Evolutionary conservation across 2,797 vertebrate genomes (phyloP), one percentile per base, ranked within the genome.

Genomic region (Falco berigora): DNA sequence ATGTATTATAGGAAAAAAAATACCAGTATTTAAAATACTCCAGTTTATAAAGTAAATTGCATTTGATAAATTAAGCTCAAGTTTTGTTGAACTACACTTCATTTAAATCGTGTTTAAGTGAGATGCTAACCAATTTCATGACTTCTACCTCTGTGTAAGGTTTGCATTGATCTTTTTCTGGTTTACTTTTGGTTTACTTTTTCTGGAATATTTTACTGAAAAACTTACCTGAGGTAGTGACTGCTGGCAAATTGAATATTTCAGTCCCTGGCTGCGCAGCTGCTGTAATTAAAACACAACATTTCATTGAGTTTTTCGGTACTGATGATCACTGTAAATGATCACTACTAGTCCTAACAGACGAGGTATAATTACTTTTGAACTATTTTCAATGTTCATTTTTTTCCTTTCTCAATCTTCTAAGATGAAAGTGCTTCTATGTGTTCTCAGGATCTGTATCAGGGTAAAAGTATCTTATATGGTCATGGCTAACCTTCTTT

Each of bases 181-280:
- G 38, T 38, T 38, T 38, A 38, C 38, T 38, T 38, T 38, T 34
- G 44, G 14, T 86, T 86, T 53, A 61, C 27, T 50, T 90, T 75
- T 55, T 63, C 59, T 82, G 80, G 56, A 90, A 63, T 40, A 17
- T 24, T 75, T 38, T 40, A 76, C 40, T 50, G 59, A 71, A 83
- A 71, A 72, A 59, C 98, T 98, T 97, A 99, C 99, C 98, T 97
- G 99, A 99, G 91, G 98, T 98, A 95, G 99, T 99, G 94, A 99
- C 99, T 89, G 99, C 99, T 82, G 99, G 99, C 97, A 99, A 96
- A 97, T 99, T 99, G 96, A 99, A 99, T 97, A 99, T 99, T 98
- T 99, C 99, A 71, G 99, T 99, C 97, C 99, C 99, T 80, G 99
- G 99, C 95, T 99, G 99, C 95, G 99, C 99, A 49, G 98, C 98